A percentile compares a stretch with the other conserved stretches of the same genome.
These are phyloP conservation scores for Indri indri DNA, from an alignment of 2,113 vertebrate species.

Conservation along the genomic window DNA sequence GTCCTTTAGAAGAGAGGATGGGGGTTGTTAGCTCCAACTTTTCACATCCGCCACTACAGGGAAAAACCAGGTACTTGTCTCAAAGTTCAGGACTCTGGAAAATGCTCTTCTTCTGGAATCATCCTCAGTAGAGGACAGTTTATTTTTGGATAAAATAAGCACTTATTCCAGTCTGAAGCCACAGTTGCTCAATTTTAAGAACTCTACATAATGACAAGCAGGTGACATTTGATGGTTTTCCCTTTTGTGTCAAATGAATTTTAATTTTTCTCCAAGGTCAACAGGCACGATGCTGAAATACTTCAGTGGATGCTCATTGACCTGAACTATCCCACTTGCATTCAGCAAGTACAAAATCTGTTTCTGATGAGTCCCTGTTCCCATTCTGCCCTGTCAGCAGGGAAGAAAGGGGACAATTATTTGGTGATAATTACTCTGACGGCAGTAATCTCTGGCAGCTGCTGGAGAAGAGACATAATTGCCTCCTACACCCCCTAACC, in stretches of 20 bases:
- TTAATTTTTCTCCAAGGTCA: slow-evolving; percentile 38
- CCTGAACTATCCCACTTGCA: neutral
- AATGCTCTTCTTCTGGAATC: neutral
- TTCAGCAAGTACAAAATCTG: slow-evolving; percentile 43
- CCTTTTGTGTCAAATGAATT: neutral
- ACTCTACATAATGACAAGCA: neutral
- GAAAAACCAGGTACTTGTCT: neutral
- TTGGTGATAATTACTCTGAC: slow-evolving; percentile 75
- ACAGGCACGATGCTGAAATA: neutral
- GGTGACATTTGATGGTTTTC: neutral
- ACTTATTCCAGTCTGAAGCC: neutral
- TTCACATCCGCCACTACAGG: neutral
- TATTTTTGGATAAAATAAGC: neutral
- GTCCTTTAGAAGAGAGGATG: neutral
- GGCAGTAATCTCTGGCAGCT: slow-evolving; percentile 75
- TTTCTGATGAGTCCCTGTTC: slow-evolving; percentile 56
- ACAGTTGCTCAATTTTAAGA: neutral
- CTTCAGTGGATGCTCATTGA: neutral
- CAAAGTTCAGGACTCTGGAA: neutral
- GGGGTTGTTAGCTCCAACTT: neutral
- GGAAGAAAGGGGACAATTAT: slow-evolving; percentile 77
- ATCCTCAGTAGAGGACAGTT: neutral
- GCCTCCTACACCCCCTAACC: slow-evolving; percentile 60
- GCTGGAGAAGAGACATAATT: slow-evolving; percentile 67
- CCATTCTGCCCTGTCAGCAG: slow-evolving; percentile 56